Evolutionary conservation across 2,113 vertebrate species (phyloP).

Genomic region (Zosterops hypoxanthus): DNA sequence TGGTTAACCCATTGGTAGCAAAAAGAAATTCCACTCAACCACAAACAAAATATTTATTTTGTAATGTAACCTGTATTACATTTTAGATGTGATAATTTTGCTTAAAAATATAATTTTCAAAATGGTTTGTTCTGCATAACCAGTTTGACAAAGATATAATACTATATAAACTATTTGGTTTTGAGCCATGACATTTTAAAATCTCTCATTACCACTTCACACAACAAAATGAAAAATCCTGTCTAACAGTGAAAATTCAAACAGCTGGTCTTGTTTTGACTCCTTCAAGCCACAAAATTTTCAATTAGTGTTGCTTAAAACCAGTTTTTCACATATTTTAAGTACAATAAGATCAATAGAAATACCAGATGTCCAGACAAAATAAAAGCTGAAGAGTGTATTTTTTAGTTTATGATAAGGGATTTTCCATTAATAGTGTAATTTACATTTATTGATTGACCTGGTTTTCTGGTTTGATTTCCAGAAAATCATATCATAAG

Average conservation of each 20-base stretch:
- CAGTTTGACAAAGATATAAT: background rate
- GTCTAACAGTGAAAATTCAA: background rate
- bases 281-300: background rate
- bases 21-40: background rate
- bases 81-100: background rate
- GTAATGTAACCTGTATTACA: background rate
- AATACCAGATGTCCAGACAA: background rate
- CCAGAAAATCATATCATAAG: slow-evolving; percentile 12
- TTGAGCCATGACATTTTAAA: background rate
- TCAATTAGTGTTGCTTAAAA: background rate
- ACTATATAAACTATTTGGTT: background rate
- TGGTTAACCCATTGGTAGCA: background rate
- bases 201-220: background rate
- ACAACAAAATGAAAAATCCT: background rate
- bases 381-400: background rate
- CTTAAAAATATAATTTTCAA: background rate
- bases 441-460: background rate
- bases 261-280: background rate
- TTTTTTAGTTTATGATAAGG: background rate
- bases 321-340: background rate
- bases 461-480: background rate
- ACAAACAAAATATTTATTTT: background rate
- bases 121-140: background rate
- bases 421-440: background rate
- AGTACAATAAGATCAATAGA: background rate